These are phyloP conservation scores for Drosophila phalerata DNA, from an alignment of 2,888 invertebrate genomes.

Conservation along the genomic window DNA sequence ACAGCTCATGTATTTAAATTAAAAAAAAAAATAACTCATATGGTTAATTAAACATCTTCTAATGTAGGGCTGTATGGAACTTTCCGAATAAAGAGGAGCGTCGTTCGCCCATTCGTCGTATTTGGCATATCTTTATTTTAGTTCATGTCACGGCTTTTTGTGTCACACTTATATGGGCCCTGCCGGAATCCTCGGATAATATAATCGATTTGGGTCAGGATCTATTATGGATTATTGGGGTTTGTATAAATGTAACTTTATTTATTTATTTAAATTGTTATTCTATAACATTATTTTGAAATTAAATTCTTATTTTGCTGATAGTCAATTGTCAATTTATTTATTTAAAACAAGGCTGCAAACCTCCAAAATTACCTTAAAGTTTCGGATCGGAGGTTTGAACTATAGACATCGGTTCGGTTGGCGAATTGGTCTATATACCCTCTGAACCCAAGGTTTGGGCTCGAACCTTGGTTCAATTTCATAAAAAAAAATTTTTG, in stretches of 20 bases:
- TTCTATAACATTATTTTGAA: too few relatives aligned
- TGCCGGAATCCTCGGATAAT: slow-evolving; percentile 21
- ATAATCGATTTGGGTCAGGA: slow-evolving; percentile 47
- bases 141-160: not conserved
- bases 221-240: slow-evolving; percentile 31
- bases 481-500: too few relatives aligned
- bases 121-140: slow-evolving; percentile 24
- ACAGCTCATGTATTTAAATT: slow-evolving; percentile 26
- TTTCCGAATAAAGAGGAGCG: slow-evolving; percentile 36
- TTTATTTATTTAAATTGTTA: too few relatives aligned
- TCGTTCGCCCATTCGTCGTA: not conserved
- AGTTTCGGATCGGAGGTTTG: too few relatives aligned
- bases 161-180: not conserved
- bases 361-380: too few relatives aligned
- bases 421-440: too few relatives aligned
- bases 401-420: too few relatives aligned
- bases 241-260: not conserved
- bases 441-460: too few relatives aligned
- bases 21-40: not conserved
- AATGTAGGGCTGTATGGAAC: slow-evolving; percentile 27
- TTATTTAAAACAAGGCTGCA: too few relatives aligned
- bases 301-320: too few relatives aligned
- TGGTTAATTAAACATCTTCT: not conserved
- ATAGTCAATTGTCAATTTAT: too few relatives aligned
- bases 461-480: too few relatives aligned